phyloP scores from a whole-genome alignment of 2,797 vertebrate genomes.

The Darevskia nairensis region DNA sequence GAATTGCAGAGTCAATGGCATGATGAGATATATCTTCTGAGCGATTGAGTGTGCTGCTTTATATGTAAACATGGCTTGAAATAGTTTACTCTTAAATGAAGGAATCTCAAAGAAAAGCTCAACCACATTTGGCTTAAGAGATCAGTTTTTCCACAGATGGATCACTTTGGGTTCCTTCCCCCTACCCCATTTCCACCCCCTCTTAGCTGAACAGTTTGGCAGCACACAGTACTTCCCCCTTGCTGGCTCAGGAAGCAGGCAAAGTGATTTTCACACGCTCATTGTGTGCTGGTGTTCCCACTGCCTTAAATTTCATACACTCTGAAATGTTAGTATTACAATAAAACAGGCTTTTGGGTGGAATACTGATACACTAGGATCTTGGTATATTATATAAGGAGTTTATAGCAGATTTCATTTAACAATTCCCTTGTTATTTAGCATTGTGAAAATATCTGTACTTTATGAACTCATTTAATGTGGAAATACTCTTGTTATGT shows the following conservation, averaged over 20 bases:
- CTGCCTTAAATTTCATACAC: conserved; percentile 32
- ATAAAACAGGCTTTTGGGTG: neutral
- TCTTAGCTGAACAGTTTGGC: accelerated
- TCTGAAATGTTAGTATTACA: conserved; percentile 13
- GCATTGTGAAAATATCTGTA: neutral
- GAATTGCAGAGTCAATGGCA: neutral
- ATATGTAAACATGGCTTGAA: neutral
- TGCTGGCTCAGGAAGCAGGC: neutral
- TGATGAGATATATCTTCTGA: neutral
- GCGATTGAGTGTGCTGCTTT: neutral
- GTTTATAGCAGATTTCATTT: neutral
- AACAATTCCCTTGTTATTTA: neutral
- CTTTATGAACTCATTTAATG: neutral
- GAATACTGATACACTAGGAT: neutral
- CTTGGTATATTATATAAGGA: conserved; percentile 10
- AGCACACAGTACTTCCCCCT: neutral
- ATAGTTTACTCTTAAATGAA: neutral
- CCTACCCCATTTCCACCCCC: neutral
- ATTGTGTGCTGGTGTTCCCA: conserved; percentile 10
- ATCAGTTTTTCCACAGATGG: neutral
- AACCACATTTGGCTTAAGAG: neutral
- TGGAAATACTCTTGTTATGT: neutral
- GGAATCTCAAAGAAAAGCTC: neutral
- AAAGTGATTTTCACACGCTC: neutral
- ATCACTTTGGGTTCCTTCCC: neutral